Conservation (phyloP, 2,888 invertebrate genomes). For the Gastrophysa polygoni region DNA sequence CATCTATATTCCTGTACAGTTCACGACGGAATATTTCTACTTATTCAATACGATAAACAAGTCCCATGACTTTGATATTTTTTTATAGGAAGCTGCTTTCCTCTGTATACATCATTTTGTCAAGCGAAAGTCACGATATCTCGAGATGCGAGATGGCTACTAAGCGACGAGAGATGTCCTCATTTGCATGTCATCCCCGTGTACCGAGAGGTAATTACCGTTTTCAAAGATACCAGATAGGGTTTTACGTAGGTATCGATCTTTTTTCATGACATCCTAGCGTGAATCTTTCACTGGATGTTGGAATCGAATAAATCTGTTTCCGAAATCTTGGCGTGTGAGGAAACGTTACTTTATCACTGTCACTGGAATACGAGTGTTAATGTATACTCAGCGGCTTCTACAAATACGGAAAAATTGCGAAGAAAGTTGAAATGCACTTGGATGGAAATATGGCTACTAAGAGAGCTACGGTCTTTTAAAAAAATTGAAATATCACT, state of each 20-base stretch:
- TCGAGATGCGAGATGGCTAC: slow-evolving; percentile 32
- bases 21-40: neutral
- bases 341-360: too few relatives aligned
- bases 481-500: too few relatives aligned
- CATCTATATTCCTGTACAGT: neutral
- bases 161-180: slow-evolving; percentile 28
- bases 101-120: slow-evolving; percentile 32
- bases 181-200: slow-evolving; percentile 33
- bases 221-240: neutral
- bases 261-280: neutral
- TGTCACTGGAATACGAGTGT: too few relatives aligned
- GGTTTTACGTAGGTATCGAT: neutral
- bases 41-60: slow-evolving; percentile 11
- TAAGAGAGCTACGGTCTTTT: too few relatives aligned
- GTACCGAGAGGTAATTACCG: slow-evolving; percentile 12
- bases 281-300: neutral
- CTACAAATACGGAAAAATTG: too few relatives aligned
- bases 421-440: too few relatives aligned
- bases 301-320: too few relatives aligned
- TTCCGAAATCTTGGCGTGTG: too few relatives aligned
- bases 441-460: too few relatives aligned
- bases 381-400: too few relatives aligned
- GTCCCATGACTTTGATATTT: slow-evolving; percentile 7
- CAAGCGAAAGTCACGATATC: slow-evolving; percentile 32
- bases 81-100: slow-evolving; percentile 6